Base-by-base conservation (phyloP, 1,140 invertebrate genomes). In the Diachasma alloeum region DNA sequence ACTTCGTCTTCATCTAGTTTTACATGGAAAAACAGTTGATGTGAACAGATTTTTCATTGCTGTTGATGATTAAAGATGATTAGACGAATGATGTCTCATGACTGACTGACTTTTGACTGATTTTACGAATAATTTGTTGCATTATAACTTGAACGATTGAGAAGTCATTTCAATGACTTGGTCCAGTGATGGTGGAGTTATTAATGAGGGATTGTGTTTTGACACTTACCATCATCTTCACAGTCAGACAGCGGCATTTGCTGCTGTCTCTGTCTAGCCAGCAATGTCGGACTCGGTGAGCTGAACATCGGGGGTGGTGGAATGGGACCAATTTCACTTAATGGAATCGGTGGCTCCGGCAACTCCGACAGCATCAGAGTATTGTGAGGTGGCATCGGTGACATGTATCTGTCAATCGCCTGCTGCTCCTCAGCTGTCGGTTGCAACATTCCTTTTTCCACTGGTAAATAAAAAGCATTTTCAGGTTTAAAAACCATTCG, bases 291-390 rank as follows among this genome's bases (percentile, higher is more conserved):
- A 88, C 94, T 95, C 36, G 95, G 95, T 74, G 95, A 96, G 87
- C 95, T 96, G 91, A 98, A 97, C 96, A 97, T 97, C 73, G 96
- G 96, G 72, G 97, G 97, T 79, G 97, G 97, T 83, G 97, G 97
- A 87, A 98, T 98, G 56, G 96, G 96, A 42, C 97, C 96, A 86
- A 98, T 97, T 86, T 98, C 97, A 73, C 95, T 97, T 15, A 97
- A 89, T 11, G 95, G 95, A 83, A 97, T 97, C 78, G 96, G 96
- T 67, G 96, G 96, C 88, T 97, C 96, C 69, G 96, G 96, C 81
- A 97, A 91, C 84, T 96, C 95, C 75, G 95, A 95, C 79, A 96
- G 91, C 89, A 95, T 92, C 78, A 96, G 90, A 63, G 83, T 85
- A 48, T 89, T 89, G 66, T 88, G 88, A 72, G 87, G 85, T 37